Base-by-base conservation (phyloP, 2,113 vertebrate species). In the Aegotheles bennettii region DNA sequence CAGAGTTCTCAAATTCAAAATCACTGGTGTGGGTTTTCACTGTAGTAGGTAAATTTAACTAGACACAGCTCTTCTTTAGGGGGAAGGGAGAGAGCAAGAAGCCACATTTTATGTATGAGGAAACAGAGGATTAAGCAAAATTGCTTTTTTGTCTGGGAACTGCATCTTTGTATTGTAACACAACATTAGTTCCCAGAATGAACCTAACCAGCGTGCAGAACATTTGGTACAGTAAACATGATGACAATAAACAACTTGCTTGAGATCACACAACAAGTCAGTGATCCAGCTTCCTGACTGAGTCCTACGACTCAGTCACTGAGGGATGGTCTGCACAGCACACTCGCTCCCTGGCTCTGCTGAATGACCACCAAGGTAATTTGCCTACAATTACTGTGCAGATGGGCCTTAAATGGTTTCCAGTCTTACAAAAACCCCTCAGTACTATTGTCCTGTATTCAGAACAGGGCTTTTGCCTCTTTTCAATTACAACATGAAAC, bases 191-290 rank as follows among this genome's bases (percentile, higher is more conserved):
- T 94, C 83, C 90, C 86, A 15, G 53, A 90, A 90, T 43, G 51
- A 94, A 75, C 50, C 45, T 31, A 84, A 70, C 35, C 54, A 90
- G 56, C 63, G 8, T 75, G 88, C 21, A 59, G 91, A 95, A 88
- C 86, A 87, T 92, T 92, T 92, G 94, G 86, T 84, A 81, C 76
- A 84, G 76, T 86, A 94, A 94, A 94, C 76, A 95, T 1, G 42
- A 89, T 42, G 80, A 86, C 63, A 86, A 93, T 38, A 96, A 96
- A 93, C 89, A 95, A 90, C 56, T 86, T 93, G 83, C 89, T 68
- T 47, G 93, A 89, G 90, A 67, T 93, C 56, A 78, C 77, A 59
- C 67, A 87, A 16, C 48, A 40, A 73, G 51, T 50, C 80, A 84
- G 73, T 21, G 69, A 87, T 81, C 36, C 76, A 75, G 51, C 76